Evolutionary conservation across 2,797 vertebrate genomes (phyloP).

Genomic region (Champsocephalus esox): DNA sequence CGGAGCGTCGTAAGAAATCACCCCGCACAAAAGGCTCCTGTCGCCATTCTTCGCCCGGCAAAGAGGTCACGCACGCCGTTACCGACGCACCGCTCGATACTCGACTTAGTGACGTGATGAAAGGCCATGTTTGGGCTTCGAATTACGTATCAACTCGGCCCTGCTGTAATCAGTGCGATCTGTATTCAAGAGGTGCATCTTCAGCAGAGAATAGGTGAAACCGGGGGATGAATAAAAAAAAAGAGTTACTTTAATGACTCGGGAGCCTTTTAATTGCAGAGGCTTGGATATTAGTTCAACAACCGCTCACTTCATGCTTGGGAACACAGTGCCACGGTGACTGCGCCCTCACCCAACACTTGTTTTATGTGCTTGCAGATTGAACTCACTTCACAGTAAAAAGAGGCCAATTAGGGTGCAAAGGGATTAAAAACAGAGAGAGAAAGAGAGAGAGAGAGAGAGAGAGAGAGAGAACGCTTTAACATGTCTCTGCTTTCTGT

Average conservation of each 20-base stretch:
- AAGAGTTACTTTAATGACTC: slow-evolving; percentile 61
- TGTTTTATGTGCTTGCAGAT: slow-evolving; percentile 78
- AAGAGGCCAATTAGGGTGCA: slow-evolving; percentile 84
- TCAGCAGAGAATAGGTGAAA: slow-evolving; percentile 58
- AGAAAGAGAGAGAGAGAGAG: slow-evolving; percentile 2
- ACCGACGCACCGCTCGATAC: slow-evolving; percentile 27
- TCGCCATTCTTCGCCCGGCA: slow-evolving; percentile 25
- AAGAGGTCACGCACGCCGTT: slow-evolving; percentile 20
- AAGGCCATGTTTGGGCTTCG: slow-evolving; percentile 28
- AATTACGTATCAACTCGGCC: slow-evolving; percentile 6
- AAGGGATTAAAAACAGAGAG: slow-evolving; percentile 80
- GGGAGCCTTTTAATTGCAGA: slow-evolving; percentile 74
- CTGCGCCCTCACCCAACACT: slow-evolving; percentile 69
- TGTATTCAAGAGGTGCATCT: slow-evolving; percentile 49
- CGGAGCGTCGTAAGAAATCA: slow-evolving; percentile 42
- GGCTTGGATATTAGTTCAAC: slow-evolving; percentile 76
- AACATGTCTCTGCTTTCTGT: slow-evolving; percentile 62
- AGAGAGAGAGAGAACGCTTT: slow-evolving; percentile 38
- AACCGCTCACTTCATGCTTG: slow-evolving; percentile 80
- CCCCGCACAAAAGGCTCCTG: slow-evolving; percentile 41
- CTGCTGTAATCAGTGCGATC: slow-evolving; percentile 38
- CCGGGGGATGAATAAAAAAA: slow-evolving; percentile 23
- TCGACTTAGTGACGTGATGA: slow-evolving; percentile 30
- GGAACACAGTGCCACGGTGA: slow-evolving; percentile 73
- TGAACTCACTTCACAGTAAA: slow-evolving; percentile 80